Percentiles rank a stretch among this genome's conserved stretches.
Evolutionary conservation across 2,888 invertebrate genomes (phyloP).

Genomic region (Protophormia terraenovae): DNA sequence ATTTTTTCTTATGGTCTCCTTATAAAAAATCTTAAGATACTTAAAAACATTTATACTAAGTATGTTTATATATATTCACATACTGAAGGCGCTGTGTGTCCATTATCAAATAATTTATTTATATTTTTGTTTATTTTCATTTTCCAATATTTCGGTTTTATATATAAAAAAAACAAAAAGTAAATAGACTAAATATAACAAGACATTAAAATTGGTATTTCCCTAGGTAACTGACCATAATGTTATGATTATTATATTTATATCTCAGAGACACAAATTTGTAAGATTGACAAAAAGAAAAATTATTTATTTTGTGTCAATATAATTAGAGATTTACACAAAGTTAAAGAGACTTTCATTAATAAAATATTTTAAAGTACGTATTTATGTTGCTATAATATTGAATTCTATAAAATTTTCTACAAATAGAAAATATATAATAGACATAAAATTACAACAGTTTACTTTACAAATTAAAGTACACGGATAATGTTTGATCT

Average conservation of each 20-base stretch:
- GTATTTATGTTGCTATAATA: no score
- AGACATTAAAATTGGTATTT: neutral
- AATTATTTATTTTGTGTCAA: conserved; percentile 15
- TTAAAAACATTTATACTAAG: neutral
- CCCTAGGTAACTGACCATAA: conserved; percentile 16
- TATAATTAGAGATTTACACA: conserved; percentile 29
- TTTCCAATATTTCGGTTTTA: neutral
- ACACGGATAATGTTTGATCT: no score
- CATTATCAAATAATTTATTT: conserved; percentile 57
- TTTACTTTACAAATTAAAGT: no score
- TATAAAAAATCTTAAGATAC: neutral
- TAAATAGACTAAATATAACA: neutral
- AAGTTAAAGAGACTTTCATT: neutral
- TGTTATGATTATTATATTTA: neutral
- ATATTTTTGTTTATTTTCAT: neutral
- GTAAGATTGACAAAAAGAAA: neutral
- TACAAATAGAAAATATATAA: no score
- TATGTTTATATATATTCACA: neutral
- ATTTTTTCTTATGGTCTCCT: neutral
- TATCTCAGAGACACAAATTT: neutral
- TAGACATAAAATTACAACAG: no score
- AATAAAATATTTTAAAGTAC: no score
- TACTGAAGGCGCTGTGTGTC: neutral
- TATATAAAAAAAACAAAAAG: neutral
- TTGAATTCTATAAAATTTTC: no score